phyloP scores from a whole-genome alignment of 2,888 invertebrate species.

The Ectemnius cavifrons region DNA sequence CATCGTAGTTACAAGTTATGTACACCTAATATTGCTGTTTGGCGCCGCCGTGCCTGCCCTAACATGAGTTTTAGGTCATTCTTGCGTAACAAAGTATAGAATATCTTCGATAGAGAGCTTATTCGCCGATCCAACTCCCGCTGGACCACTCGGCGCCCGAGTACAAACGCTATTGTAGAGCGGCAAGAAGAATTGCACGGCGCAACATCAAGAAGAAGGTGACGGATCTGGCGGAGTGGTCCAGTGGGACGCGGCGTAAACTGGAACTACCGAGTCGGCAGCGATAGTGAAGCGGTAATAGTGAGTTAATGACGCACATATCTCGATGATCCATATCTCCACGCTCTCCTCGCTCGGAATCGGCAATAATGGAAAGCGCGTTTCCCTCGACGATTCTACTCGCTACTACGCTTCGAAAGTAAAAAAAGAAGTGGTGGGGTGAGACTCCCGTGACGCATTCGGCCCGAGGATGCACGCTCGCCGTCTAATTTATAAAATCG shows the following conservation, averaged over 20 bases:
- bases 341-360: not conserved
- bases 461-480: not conserved
- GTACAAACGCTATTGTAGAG: too few relatives aligned
- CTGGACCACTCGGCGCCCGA: not conserved
- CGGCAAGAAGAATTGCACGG: too few relatives aligned
- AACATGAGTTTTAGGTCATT: conserved; percentile 56
- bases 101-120: conserved; percentile 4
- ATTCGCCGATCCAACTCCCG: conserved; percentile 10
- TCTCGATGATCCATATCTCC: conserved; percentile 1
- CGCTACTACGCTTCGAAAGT: conserved; percentile 9
- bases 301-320: not conserved
- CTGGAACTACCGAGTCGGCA: not conserved
- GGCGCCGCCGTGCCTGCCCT: conserved; percentile 68
- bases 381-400: not conserved
- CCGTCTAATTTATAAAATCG: conserved; percentile 6
- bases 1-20: conserved; percentile 70
- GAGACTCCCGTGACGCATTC: conserved; percentile 1
- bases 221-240: not conserved
- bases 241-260: not conserved
- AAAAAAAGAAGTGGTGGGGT: conserved; percentile 6
- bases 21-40: conserved; percentile 77
- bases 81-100: conserved; percentile 43
- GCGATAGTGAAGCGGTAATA: conserved; percentile 13
- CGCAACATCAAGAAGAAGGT: too few relatives aligned
- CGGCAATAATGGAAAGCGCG: conserved; percentile 5